These are phyloP conservation scores for Sialis fuliginosa DNA, from an alignment of 2,888 invertebrate genomes.

Conservation along the genomic window DNA sequence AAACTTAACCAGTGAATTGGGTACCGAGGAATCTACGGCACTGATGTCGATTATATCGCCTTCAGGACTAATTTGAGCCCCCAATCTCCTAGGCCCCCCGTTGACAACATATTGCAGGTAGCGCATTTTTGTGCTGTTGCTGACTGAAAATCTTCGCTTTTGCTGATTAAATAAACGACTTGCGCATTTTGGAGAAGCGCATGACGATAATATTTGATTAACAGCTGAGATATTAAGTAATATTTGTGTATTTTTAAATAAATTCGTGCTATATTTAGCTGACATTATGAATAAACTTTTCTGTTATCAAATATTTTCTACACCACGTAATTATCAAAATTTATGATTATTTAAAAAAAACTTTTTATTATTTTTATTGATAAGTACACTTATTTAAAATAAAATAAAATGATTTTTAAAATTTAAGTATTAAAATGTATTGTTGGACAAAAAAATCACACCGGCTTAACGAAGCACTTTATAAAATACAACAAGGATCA, in stretches of 20 bases:
- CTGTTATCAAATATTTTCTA: no score
- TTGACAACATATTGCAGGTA: constrained; percentile 50
- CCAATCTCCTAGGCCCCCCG: constrained; percentile 44
- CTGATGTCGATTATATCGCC: constrained; percentile 49
- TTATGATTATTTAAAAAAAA: no score
- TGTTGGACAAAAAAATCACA: no score
- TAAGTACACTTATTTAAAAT: no score
- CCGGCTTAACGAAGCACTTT: no score
- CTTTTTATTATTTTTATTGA: no score
- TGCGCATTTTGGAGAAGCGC: background rate
- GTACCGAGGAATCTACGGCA: constrained; percentile 33
- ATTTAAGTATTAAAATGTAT: no score
- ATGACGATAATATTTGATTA: background rate
- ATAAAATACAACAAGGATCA: no score
- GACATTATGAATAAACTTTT: background rate
- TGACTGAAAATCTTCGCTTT: constrained; percentile 15
- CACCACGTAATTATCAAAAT: no score
- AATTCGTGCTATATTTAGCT: background rate
- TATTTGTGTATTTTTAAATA: background rate
- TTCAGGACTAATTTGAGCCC: constrained; percentile 33
- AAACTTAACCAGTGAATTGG: constrained; percentile 34
- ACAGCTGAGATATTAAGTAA: background rate
- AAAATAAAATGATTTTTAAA: no score
- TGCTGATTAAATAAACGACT: background rate
- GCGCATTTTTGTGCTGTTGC: constrained; percentile 33